A percentile compares a stretch with the other conserved stretches of the same genome.
These are phyloP conservation scores for Peromyscus nudipes DNA, from an alignment of 2,797 vertebrate genomes.

Conservation along the genomic window DNA sequence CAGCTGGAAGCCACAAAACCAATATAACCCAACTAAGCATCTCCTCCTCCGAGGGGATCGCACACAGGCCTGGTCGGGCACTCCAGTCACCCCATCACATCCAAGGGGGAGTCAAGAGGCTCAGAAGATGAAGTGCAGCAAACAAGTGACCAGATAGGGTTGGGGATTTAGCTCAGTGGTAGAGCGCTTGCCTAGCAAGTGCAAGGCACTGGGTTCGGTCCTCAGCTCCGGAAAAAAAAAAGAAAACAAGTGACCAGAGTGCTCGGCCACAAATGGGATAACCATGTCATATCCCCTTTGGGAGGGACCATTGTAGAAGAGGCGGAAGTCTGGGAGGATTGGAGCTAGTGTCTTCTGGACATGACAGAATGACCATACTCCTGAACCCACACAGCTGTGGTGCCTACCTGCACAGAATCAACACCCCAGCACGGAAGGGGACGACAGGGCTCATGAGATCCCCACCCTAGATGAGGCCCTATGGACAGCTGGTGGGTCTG, in stretches of 20 bases:
- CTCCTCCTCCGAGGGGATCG: neutral
- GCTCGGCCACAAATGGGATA: neutral
- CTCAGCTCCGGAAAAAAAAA: too few relatives aligned
- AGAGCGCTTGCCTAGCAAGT: too few relatives aligned
- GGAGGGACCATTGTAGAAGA: neutral
- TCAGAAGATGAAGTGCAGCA: neutral
- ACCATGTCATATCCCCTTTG: neutral
- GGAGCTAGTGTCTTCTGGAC: neutral
- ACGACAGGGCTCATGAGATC: neutral
- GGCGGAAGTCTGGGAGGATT: neutral
- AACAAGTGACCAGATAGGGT: neutral
- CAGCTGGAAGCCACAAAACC: neutral
- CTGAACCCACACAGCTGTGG: neutral
- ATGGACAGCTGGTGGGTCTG: neutral
- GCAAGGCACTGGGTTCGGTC: too few relatives aligned
- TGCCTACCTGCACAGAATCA: neutral
- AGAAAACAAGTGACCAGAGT: neutral
- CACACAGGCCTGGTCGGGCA: neutral
- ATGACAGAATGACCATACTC: too few relatives aligned
- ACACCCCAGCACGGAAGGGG: neutral
- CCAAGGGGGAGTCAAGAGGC: too few relatives aligned
- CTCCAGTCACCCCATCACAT: too few relatives aligned
- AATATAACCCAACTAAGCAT: neutral
- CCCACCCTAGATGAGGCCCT: neutral
- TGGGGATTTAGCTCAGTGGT: too few relatives aligned